Evolutionary conservation across 64 coral and sea anemone genomes (phyloP).

Genomic region (Orbicella faveolata): DNA sequence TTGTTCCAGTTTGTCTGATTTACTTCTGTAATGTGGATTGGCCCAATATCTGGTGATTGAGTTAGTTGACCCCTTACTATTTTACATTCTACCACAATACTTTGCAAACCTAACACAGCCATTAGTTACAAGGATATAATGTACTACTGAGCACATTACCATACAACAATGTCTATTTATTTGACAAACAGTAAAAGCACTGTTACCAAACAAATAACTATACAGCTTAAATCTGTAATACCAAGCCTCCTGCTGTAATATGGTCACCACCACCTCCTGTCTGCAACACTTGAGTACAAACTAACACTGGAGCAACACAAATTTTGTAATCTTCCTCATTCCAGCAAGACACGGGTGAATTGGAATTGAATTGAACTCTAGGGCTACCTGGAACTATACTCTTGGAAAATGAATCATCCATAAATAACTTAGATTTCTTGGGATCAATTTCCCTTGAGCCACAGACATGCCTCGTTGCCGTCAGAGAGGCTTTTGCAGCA

Average conservation of each 20-base stretch:
- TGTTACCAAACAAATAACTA: too few species aligned
- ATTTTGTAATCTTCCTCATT: slow-evolving; percentile 80
- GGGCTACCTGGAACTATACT: slow-evolving; percentile 70
- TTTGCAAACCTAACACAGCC: too few species aligned
- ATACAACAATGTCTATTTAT: too few species aligned
- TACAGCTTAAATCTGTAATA: slow-evolving; percentile 54
- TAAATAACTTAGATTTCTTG: slow-evolving; percentile 84
- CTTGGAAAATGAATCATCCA: slow-evolving; percentile 92
- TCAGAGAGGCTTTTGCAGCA: slow-evolving; percentile 83
- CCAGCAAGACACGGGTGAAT: slow-evolving; percentile 90
- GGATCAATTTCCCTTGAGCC: slow-evolving; percentile 77
- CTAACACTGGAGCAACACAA: slow-evolving; percentile 89
- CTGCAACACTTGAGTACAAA: slow-evolving; percentile 84
- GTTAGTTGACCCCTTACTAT: too few species aligned
- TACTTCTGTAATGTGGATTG: too few species aligned
- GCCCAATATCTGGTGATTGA: too few species aligned
- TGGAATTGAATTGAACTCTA: slow-evolving; percentile 73
- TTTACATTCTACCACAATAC: too few species aligned
- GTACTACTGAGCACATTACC: too few species aligned
- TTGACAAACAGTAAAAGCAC: too few species aligned
- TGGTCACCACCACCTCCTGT: slow-evolving; percentile 91
- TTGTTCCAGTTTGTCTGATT: too few species aligned
- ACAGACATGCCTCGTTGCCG: slow-evolving; percentile 81
- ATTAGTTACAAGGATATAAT: too few species aligned
- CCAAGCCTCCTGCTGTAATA: slow-evolving; percentile 79